These are phyloP conservation scores for Bagarius yarrelli DNA, from an alignment of 2,113 vertebrate species.

Conservation along the genomic window DNA sequence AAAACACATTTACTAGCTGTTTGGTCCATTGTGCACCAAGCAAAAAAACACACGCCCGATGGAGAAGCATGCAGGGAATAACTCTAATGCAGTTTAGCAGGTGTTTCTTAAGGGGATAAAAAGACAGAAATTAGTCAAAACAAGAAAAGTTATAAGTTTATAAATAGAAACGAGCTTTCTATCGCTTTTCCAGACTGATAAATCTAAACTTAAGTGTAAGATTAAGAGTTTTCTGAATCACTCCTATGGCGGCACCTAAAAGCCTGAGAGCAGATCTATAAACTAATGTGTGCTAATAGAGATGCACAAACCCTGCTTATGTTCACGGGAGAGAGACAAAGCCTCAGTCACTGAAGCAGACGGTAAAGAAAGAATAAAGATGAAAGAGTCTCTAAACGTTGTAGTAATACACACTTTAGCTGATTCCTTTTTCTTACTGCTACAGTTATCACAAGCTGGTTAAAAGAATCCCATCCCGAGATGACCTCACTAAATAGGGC, in stretches of 20 bases:
- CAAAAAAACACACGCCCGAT: background rate
- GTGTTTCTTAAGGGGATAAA: background rate
- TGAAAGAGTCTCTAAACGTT: no score
- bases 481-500: no score
- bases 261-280: background rate
- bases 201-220: background rate
- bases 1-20: background rate
- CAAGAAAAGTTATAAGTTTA: no score
- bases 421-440: no score
- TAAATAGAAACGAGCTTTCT: background rate
- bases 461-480: no score
- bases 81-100: background rate
- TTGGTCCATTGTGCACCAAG: background rate
- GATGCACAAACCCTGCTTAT: background rate
- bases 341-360: background rate
- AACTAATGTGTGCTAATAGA: no score
- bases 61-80: background rate
- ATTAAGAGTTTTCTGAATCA: background rate
- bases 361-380: no score
- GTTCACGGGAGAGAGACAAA: background rate
- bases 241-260: background rate
- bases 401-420: no score
- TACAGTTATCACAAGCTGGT: no score
- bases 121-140: no score
- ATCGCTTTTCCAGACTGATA: background rate